Conservation (phyloP, 2,797 vertebrate genomes). For the Petrocephalus schoutedeni region DNA sequence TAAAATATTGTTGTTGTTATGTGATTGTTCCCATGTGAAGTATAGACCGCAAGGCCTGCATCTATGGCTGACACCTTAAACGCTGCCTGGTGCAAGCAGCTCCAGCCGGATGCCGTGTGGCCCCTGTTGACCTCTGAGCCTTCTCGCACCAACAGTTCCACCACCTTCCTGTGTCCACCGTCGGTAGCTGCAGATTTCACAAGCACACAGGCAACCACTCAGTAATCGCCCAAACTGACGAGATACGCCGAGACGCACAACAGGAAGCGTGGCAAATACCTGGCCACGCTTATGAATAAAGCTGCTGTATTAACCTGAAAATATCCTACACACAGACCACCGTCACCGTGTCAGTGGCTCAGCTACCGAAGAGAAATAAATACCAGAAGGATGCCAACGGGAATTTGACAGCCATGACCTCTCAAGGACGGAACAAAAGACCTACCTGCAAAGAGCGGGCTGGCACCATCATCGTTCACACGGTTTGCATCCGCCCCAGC, state of each 20-base stretch:
- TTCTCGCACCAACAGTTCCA: conserved; percentile 65
- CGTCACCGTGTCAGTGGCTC: neutral
- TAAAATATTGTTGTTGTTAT: neutral
- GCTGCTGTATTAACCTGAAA: neutral
- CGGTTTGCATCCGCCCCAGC: conserved; percentile 68
- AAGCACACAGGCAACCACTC: neutral
- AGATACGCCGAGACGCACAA: conserved; percentile 15
- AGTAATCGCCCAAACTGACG: neutral
- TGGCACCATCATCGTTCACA: conserved; percentile 72
- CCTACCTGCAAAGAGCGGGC: conserved; percentile 81
- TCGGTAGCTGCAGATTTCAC: conserved; percentile 67
- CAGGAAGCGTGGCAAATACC: neutral
- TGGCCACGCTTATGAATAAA: neutral
- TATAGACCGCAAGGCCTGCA: neutral
- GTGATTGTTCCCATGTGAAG: neutral
- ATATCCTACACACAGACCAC: neutral
- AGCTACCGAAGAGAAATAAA: neutral
- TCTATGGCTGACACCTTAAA: conserved; percentile 68
- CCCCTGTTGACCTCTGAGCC: conserved; percentile 73
- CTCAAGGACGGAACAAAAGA: neutral
- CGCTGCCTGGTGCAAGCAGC: conserved; percentile 84
- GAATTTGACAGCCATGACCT: neutral
- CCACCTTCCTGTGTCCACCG: conserved; percentile 57
- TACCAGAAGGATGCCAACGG: neutral
- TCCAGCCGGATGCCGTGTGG: conserved; percentile 85